These are phyloP conservation scores for Cacoxenus indagator DNA, from an alignment of 2,888 invertebrate genomes.

Conservation along the genomic window DNA sequence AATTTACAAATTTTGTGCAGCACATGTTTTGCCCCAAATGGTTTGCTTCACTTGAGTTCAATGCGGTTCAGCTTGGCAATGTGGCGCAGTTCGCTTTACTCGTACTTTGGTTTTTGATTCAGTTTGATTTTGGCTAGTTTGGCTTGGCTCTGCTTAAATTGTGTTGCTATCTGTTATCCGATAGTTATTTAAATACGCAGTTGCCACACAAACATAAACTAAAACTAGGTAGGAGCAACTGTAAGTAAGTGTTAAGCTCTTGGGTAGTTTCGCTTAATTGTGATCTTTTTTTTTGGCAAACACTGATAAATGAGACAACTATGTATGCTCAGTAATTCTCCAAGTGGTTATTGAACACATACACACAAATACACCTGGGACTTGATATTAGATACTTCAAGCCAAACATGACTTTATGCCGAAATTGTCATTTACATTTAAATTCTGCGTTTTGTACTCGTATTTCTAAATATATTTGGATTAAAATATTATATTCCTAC, in stretches of 20 bases:
- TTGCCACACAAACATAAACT: neutral
- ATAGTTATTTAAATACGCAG: slow-evolving; percentile 16
- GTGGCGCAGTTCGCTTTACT: neutral
- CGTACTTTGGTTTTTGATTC: neutral
- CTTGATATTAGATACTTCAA: no score
- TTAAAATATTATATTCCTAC: neutral
- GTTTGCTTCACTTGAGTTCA: neutral
- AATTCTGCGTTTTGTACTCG: neutral
- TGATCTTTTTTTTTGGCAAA: no score
- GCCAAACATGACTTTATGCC: no score
- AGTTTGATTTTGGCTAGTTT: neutral
- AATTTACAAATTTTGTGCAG: slow-evolving; percentile 16
- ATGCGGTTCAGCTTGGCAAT: neutral
- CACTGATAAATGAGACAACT: no score
- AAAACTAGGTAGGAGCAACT: neutral
- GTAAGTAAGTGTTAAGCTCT: neutral
- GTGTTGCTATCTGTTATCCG: neutral
- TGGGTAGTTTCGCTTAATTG: no score
- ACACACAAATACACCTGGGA: no score
- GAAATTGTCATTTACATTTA: neutral
- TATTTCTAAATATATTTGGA: neutral
- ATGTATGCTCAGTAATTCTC: no score
- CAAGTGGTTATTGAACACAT: no score
- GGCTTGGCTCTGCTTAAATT: neutral
- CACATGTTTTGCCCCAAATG: slow-evolving; percentile 10